Percentiles rank a stretch among this genome's conserved stretches.
Conservation (phyloP, 2,113 vertebrate species). For the Gila orcuttii region DNA sequence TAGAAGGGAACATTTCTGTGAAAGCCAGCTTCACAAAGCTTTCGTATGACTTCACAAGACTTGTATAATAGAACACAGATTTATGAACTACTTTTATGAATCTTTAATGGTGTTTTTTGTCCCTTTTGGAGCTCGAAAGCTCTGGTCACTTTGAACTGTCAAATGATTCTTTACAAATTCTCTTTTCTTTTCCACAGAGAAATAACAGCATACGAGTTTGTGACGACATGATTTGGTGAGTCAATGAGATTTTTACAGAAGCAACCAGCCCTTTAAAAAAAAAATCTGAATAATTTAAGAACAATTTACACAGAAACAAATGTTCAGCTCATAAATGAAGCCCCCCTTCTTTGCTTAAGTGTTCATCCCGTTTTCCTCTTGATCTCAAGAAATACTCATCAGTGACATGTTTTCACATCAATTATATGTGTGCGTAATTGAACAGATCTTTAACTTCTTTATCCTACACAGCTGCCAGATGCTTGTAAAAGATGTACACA, state of each 20-base stretch:
- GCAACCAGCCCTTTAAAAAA: not conserved
- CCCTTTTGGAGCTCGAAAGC: not conserved
- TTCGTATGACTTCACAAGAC: not conserved
- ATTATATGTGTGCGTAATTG: not conserved
- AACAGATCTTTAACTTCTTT: not conserved
- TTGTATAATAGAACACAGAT: not conserved
- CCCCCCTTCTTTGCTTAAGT: not conserved
- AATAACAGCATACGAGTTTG: not conserved
- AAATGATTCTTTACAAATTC: not conserved
- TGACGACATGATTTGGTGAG: not conserved
- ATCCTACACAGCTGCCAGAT: constrained; percentile 4
- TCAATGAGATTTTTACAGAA: not conserved
- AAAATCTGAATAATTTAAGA: not conserved
- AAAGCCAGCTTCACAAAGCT: not conserved
- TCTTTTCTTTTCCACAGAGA: not conserved
- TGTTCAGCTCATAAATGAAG: not conserved
- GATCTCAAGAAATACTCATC: not conserved
- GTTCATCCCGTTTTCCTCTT: not conserved
- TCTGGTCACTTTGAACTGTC: constrained; percentile 3
- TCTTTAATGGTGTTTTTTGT: not conserved
- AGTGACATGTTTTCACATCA: not conserved
- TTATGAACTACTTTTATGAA: not conserved
- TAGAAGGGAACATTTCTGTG: not conserved
- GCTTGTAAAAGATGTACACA: not conserved
- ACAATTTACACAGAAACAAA: not conserved